phyloP scores from a whole-genome alignment of 2,113 vertebrate species.

The Alectura lathami region DNA sequence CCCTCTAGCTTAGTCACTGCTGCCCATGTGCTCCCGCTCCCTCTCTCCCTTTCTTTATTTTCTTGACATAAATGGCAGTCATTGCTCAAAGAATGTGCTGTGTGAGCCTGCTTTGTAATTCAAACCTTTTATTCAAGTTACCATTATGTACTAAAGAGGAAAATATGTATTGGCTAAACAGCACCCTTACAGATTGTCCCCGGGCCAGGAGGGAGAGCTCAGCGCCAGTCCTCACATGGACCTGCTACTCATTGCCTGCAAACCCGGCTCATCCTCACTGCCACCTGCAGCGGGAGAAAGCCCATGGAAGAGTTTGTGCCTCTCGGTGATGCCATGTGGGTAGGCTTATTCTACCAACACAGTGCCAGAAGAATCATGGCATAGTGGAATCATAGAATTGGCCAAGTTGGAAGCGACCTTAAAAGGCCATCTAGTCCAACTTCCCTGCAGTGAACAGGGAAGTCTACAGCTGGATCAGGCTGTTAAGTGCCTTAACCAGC shows the following conservation, averaged over 20 bases:
- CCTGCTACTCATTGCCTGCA: constrained; percentile 10
- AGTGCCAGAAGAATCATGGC: too few relatives aligned
- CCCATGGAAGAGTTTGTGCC: background rate
- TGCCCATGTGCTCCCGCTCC: background rate
- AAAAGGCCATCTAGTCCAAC: too few relatives aligned
- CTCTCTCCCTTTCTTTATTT: constrained; percentile 75
- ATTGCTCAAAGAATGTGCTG: constrained; percentile 74
- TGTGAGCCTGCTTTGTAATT: constrained; percentile 80
- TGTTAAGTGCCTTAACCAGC: too few relatives aligned
- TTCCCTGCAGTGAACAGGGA: too few relatives aligned
- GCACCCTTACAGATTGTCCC: constrained; percentile 56
- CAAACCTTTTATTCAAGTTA: constrained; percentile 81
- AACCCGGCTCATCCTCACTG: constrained; percentile 24
- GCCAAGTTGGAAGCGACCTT: too few relatives aligned
- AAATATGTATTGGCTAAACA: constrained; percentile 77
- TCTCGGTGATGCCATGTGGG: background rate
- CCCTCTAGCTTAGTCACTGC: constrained; percentile 29
- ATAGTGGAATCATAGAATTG: too few relatives aligned
- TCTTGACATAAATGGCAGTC: constrained; percentile 82
- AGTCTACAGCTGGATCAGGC: too few relatives aligned
- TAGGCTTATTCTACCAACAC: background rate
- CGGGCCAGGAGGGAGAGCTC: constrained; percentile 1
- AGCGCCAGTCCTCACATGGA: background rate
- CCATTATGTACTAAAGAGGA: constrained; percentile 74
- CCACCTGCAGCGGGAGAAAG: background rate